Evolutionary conservation across 2,797 vertebrate genomes (phyloP).

Genomic region (Mus caroli): DNA sequence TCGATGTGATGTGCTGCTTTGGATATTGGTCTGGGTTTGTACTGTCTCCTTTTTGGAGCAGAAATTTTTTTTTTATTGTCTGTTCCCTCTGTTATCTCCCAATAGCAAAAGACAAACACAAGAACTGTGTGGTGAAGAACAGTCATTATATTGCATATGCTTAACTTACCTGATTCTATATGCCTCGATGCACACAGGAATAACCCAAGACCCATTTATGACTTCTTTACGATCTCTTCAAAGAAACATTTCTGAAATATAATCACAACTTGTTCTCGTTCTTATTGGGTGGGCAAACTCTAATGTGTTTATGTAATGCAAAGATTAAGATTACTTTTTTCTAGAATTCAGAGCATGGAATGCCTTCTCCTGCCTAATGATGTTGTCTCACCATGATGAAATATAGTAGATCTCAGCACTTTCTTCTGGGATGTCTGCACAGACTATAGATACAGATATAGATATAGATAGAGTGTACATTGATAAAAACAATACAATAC

Average conservation of each 20-base stretch:
- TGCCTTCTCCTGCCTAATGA: constrained; percentile 13
- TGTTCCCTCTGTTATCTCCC: not conserved
- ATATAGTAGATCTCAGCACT: not conserved
- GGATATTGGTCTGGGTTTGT: not conserved
- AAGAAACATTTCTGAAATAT: constrained; percentile 46
- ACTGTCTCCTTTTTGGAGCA: constrained; percentile 72
- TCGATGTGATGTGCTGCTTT: not conserved
- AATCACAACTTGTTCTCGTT: not conserved
- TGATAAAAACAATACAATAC: constrained; percentile 38
- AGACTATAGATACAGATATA: not conserved
- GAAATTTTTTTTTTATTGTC: constrained; percentile 65
- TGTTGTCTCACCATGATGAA: not conserved
- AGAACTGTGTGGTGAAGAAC: constrained; percentile 75
- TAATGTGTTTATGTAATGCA: not conserved
- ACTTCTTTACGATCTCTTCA: constrained; percentile 60
- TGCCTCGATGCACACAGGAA: constrained; percentile 45
- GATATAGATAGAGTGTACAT: not conserved
- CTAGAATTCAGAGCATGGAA: not conserved
- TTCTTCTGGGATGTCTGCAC: constrained; percentile 30
- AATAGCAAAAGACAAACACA: constrained; percentile 77
- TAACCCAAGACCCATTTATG: constrained; percentile 60
- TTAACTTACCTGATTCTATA: constrained; percentile 68
- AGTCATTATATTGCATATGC: constrained; percentile 78
- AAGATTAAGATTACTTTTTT: constrained; percentile 47
- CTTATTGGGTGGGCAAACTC: not conserved